These are phyloP conservation scores for Phocoena sinus DNA, from an alignment of 2,113 vertebrate species.

Conservation along the genomic window DNA sequence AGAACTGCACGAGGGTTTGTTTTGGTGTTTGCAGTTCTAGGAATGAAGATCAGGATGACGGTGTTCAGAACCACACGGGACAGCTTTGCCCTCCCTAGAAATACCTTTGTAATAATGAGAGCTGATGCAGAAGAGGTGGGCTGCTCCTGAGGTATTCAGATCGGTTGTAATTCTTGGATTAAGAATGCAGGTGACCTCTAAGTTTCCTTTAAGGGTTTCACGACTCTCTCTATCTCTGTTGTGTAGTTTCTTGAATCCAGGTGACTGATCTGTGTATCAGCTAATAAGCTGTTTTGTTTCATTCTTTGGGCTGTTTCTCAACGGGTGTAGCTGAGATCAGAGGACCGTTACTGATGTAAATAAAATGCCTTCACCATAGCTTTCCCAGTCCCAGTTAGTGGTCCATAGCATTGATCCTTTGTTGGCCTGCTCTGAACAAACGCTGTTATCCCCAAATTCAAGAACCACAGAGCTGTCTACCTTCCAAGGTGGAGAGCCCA, in stretches of 20 bases:
- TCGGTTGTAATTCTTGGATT: background rate
- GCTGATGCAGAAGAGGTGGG: background rate
- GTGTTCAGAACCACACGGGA: rapidly evolving
- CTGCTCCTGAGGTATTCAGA: background rate
- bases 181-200: background rate
- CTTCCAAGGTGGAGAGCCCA: background rate
- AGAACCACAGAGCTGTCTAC: background rate
- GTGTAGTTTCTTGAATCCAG: background rate
- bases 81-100: background rate
- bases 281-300: background rate
- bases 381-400: no score
- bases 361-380: background rate
- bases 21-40: background rate
- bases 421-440: background rate
- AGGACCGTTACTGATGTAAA: background rate
- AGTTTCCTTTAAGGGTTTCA: background rate
- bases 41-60: background rate
- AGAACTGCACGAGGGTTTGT: background rate
- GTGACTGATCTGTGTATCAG: background rate
- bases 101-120: background rate
- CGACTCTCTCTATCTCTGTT: background rate
- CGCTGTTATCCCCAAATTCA: background rate
- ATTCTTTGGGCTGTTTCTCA: background rate
- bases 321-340: background rate
- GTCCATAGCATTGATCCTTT: background rate